Evolutionary conservation across 1,140 invertebrate genomes (phyloP).

Genomic region (Holcopasites calliopsidis): DNA sequence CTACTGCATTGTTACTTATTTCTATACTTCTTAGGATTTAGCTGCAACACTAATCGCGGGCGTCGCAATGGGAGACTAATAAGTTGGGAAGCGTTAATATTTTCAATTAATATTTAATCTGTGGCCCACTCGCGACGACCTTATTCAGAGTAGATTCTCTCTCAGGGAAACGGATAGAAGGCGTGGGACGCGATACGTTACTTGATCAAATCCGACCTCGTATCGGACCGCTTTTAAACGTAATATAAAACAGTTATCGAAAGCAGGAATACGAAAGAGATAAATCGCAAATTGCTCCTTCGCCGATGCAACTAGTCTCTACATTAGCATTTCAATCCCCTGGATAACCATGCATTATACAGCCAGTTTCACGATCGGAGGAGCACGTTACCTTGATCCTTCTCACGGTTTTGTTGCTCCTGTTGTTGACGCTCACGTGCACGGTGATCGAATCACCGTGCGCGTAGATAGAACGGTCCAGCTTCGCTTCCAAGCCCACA

Average conservation of each 20-base stretch:
- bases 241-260: neutral
- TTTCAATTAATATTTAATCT: no score
- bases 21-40: no score
- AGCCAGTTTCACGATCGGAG: neutral
- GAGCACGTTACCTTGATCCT: slow-evolving; percentile 88
- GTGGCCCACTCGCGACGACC: neutral
- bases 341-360: neutral
- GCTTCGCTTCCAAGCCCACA: slow-evolving; percentile 90
- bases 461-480: slow-evolving; percentile 95
- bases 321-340: neutral
- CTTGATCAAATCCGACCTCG: slow-evolving; percentile 9
- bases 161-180: neutral
- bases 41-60: no score
- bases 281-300: slow-evolving; percentile 5
- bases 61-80: no score
- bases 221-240: neutral
- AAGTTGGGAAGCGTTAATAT: no score
- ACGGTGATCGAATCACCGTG: slow-evolving; percentile 96
- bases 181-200: slow-evolving; percentile 15
- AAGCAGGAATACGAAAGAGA: neutral
- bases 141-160: slow-evolving; percentile 4
- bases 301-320: neutral
- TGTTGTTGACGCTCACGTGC: slow-evolving; percentile 93
- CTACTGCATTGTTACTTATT: no score
- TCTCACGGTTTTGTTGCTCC: slow-evolving; percentile 96